Base-by-base conservation (phyloP, 2,113 vertebrate genomes). In the Pimephales promelas region DNA sequence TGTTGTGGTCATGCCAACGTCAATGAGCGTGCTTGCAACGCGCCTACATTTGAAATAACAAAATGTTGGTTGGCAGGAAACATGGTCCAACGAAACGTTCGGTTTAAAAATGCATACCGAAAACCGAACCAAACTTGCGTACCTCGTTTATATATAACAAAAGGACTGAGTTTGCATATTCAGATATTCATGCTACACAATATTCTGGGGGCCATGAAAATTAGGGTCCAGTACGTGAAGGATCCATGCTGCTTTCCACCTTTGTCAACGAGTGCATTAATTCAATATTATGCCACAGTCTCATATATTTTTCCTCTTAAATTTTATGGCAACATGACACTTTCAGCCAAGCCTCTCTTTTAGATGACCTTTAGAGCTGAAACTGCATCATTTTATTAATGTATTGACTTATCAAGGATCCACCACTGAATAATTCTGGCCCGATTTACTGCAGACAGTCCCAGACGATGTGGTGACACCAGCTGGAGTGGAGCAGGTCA, bases 371-470 rank as follows among this genome's bases (percentile, higher is more conserved):
- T 61, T 18, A 61, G 56, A 40, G 11, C 56, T 61, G 7, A 18
- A 31, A 40, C 76, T 78, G 75, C 43, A 61, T 4, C 0, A 47
- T 40, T 83, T 52, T 61, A 66, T 75, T 76, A 66, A 83, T 76
- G 43, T 36, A 54, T 64, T 76, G 57, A 26, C 74, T 83, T 76
- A 64, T 83, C 82, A 52, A 70, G 45, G 66, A 52, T 54, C 57
- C 36, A 5, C 56, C 57, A 36, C 72, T 49, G 74, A 66, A 52
- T 71, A 83, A 49, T 75, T 64, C 57, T 36, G 47, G 40, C 40
- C 13, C 8, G 3, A 64, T 82, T 59, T 54, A 73, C 43, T 14
- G 40, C 40, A 22, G 43, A 14, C 22, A 61, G 34, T 40, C 20
- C 82, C 56, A 54, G 18, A 56, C 22, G 31, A 28, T n/a, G 57